Evolutionary conservation across 2,797 vertebrate species (phyloP).

Genomic region (Decapterus maruadsi): DNA sequence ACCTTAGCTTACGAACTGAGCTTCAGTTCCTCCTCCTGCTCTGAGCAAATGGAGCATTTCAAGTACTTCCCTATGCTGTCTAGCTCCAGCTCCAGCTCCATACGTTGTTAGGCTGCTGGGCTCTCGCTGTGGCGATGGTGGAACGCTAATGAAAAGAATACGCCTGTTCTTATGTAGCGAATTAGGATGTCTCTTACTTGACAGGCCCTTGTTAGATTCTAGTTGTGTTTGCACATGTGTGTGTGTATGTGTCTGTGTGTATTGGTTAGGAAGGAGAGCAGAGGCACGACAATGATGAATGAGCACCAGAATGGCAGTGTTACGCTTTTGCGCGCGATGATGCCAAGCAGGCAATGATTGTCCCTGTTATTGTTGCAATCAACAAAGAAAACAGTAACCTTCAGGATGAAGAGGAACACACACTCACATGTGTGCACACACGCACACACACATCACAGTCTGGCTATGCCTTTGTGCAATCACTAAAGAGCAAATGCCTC

Average conservation of each 20-base stretch:
- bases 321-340: slow-evolving; percentile 59
- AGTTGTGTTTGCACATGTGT: slow-evolving; percentile 34
- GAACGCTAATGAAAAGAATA: slow-evolving; percentile 74
- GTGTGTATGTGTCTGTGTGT: slow-evolving; percentile 19
- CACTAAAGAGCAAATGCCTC: slow-evolving; percentile 5
- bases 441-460: background rate
- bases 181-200: slow-evolving; percentile 71
- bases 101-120: slow-evolving; percentile 67
- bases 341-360: slow-evolving; percentile 70
- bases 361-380: slow-evolving; percentile 75
- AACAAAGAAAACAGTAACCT: slow-evolving; percentile 59
- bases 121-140: slow-evolving; percentile 52
- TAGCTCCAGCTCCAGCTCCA: slow-evolving; percentile 41
- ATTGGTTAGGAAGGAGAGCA: slow-evolving; percentile 47
- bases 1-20: slow-evolving; percentile 15
- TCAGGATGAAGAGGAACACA: slow-evolving; percentile 35
- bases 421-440: background rate
- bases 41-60: slow-evolving; percentile 53
- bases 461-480: slow-evolving; percentile 23
- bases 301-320: slow-evolving; percentile 66
- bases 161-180: slow-evolving; percentile 56
- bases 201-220: slow-evolving; percentile 58
- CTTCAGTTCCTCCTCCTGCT: slow-evolving; percentile 18
- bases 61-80: slow-evolving; percentile 48
- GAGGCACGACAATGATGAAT: slow-evolving; percentile 75